Percentiles rank a stretch among this genome's conserved stretches.
phyloP scores from a whole-genome alignment of 2,888 invertebrate species.

The Rhagophthalmus giganteus region DNA sequence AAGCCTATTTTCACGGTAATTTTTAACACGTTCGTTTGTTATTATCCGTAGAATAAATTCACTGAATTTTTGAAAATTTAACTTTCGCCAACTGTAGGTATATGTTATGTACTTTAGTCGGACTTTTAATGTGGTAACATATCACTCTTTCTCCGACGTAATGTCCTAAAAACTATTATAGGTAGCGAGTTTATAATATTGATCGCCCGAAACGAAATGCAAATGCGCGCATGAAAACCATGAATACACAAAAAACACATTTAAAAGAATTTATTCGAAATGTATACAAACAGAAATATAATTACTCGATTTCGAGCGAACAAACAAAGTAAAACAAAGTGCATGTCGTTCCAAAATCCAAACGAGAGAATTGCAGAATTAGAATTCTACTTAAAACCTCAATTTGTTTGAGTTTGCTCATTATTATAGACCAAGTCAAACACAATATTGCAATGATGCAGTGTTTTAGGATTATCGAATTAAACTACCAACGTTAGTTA shows the following conservation, averaged over 20 bases:
- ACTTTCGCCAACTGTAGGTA: no score
- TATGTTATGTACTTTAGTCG: no score
- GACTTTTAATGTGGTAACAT: no score
- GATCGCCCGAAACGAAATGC: not conserved
- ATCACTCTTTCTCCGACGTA: no score
- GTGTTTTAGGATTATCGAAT: conserved; percentile 26
- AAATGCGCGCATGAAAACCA: not conserved
- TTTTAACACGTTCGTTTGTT: no score
- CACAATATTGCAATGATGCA: conserved; percentile 20
- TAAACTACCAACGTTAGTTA: conserved; percentile 17
- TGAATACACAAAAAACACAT: no score
- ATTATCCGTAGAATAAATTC: no score
- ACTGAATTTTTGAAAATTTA: no score
- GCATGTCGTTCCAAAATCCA: conserved; percentile 5
- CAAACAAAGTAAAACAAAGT: conserved; percentile 6
- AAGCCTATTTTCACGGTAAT: no score
- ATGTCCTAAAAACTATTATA: no score
- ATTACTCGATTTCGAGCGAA: not conserved
- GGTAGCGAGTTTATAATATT: not conserved
- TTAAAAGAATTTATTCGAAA: not conserved
- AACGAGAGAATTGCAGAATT: conserved; percentile 21
- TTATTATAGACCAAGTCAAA: conserved; percentile 18
- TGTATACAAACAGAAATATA: not conserved
- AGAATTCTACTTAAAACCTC: conserved; percentile 23
- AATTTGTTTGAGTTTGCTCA: conserved; percentile 24